phyloP scores from a whole-genome alignment of 2,797 vertebrate genomes.

The Hyperoplus immaculatus region DNA sequence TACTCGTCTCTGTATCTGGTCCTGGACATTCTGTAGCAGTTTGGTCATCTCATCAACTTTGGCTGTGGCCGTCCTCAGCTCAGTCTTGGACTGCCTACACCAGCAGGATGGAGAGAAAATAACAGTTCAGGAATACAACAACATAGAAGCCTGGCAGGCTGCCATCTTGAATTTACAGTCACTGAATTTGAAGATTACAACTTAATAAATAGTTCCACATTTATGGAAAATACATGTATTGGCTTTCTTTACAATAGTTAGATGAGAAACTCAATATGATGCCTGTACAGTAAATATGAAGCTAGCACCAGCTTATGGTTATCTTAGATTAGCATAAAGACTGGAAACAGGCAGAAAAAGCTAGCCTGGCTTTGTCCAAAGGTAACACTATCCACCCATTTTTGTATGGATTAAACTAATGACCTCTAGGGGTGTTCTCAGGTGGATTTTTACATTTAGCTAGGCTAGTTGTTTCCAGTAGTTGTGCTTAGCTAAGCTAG shows the following conservation, averaged over 20 bases:
- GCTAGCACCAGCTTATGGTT: background rate
- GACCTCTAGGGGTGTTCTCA: no score
- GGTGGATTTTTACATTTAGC: no score
- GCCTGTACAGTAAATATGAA: background rate
- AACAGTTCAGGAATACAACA: background rate
- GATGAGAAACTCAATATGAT: background rate
- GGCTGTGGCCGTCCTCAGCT: slow-evolving; percentile 86
- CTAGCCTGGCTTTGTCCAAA: no score
- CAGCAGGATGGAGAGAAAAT: background rate
- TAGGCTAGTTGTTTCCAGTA: no score
- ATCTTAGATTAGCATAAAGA: background rate
- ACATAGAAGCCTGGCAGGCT: background rate
- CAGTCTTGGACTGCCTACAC: slow-evolving; percentile 89
- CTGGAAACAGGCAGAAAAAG: no score
- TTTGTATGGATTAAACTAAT: no score
- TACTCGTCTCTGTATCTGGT: slow-evolving; percentile 90
- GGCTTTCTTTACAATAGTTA: background rate
- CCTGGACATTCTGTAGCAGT: slow-evolving; percentile 86
- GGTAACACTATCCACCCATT: no score
- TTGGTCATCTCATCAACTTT: slow-evolving; percentile 92
- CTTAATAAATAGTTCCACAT: background rate
- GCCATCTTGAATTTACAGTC: background rate
- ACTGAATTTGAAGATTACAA: background rate
- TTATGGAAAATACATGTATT: background rate
- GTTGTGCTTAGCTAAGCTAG: no score